A percentile compares a stretch with the other conserved stretches of the same genome.
These are phyloP conservation scores for Tridacna crocea DNA, from an alignment of 2,888 invertebrate genomes.

Conservation along the genomic window DNA sequence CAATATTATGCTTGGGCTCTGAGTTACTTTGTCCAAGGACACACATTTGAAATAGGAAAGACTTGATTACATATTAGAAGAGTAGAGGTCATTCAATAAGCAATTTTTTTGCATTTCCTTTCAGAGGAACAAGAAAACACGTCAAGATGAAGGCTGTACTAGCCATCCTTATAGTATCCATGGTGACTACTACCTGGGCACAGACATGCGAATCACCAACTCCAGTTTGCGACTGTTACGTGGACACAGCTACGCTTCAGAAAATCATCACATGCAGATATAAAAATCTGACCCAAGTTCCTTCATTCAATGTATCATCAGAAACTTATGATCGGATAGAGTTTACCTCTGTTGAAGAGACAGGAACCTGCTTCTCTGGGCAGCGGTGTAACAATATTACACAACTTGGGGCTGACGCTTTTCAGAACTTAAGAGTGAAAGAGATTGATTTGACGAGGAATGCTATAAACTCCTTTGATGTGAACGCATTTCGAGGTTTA, in stretches of 20 bases:
- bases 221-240: slow-evolving; percentile 37
- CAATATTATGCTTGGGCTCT: no score
- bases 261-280: slow-evolving; percentile 65
- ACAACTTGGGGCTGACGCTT: slow-evolving; percentile 85
- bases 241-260: neutral
- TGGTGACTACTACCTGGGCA: neutral
- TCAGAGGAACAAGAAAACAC: no score
- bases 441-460: slow-evolving; percentile 94
- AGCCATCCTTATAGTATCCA: no score
- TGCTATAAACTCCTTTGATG: slow-evolving; percentile 91
- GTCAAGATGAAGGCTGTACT: no score
- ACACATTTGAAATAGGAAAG: no score
- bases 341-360: slow-evolving; percentile 42
- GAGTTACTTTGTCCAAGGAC: no score
- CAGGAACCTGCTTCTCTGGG: slow-evolving; percentile 22
- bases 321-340: slow-evolving; percentile 64
- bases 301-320: slow-evolving; percentile 36
- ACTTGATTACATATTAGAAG: no score
- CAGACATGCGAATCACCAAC: slow-evolving; percentile 41
- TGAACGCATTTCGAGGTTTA: slow-evolving; percentile 92
- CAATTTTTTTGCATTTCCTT: no score
- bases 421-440: slow-evolving; percentile 92
- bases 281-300: slow-evolving; percentile 46
- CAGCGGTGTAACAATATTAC: slow-evolving; percentile 64
- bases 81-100: no score